These are phyloP conservation scores for Macheiramphus alcinus DNA, from an alignment of 2,113 vertebrate genomes.

Conservation along the genomic window DNA sequence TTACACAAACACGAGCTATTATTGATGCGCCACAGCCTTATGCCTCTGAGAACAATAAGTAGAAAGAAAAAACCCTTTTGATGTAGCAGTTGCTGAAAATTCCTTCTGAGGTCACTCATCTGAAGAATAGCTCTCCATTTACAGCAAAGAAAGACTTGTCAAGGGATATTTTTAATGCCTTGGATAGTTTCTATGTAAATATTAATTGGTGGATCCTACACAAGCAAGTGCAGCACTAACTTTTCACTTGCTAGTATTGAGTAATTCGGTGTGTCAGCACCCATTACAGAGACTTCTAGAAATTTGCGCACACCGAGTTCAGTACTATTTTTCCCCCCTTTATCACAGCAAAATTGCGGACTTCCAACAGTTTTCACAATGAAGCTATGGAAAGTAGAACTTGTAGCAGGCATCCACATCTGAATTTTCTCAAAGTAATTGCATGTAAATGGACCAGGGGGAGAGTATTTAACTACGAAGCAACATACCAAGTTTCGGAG, in stretches of 20 bases:
- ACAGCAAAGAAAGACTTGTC: not conserved
- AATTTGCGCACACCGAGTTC: not conserved
- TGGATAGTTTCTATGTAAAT: not conserved
- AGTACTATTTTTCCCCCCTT: rapidly evolving
- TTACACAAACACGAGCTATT: not conserved
- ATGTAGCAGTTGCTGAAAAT: slow-evolving; percentile 53
- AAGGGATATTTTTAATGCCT: not conserved
- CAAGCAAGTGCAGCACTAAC: not conserved
- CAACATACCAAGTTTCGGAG: not conserved
- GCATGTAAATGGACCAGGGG: not conserved
- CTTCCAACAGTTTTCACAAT: not conserved
- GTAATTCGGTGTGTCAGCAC: not conserved
- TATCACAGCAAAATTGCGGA: not conserved
- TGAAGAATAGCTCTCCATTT: not conserved
- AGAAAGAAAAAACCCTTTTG: slow-evolving; percentile 32
- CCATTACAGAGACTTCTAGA: not conserved
- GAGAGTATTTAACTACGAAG: not conserved
- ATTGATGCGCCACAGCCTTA: not conserved
- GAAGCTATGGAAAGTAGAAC: not conserved
- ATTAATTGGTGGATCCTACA: not conserved
- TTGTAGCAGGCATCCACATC: not conserved
- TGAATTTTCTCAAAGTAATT: not conserved
- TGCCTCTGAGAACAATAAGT: not conserved
- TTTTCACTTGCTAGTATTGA: not conserved
- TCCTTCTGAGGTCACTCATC: slow-evolving; percentile 28